Evolutionary conservation across 2,113 vertebrate genomes (phyloP).

Genomic region (Cisticola juncidis): DNA sequence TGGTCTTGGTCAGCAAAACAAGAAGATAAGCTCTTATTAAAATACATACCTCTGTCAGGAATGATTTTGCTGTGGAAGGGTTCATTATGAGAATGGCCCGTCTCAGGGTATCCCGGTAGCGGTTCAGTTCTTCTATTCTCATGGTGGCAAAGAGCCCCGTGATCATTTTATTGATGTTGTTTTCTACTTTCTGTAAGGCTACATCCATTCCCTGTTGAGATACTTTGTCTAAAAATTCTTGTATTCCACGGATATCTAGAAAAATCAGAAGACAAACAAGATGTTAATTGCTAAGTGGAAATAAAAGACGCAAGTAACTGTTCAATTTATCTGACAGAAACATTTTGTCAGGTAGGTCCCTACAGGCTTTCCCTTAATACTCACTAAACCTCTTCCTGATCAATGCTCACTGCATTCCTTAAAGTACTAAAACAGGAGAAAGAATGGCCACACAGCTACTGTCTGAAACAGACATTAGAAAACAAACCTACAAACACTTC

Average conservation of each 20-base stretch:
- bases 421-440: background rate
- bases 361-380: background rate
- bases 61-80: constrained; percentile 91
- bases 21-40: background rate
- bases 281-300: constrained; percentile 15
- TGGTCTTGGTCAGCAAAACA: background rate
- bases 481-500: background rate
- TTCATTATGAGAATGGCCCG: constrained; percentile 96
- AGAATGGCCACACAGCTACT: background rate
- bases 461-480: background rate
- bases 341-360: background rate
- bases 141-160: constrained; percentile 93
- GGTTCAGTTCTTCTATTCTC: constrained; percentile 94
- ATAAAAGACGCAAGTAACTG: background rate
- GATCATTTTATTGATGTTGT: constrained; percentile 99
- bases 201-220: constrained; percentile 99
- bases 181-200: constrained; percentile 98
- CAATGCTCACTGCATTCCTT: background rate
- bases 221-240: constrained; percentile 94
- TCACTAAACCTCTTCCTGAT: background rate
- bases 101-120: constrained; percentile 92
- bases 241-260: constrained; percentile 96
- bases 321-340: background rate
- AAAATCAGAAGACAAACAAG: constrained; percentile 65
- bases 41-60: constrained; percentile 90